Conservation (phyloP, 2,113 vertebrate species). For the Cynocephalus volans region DNA sequence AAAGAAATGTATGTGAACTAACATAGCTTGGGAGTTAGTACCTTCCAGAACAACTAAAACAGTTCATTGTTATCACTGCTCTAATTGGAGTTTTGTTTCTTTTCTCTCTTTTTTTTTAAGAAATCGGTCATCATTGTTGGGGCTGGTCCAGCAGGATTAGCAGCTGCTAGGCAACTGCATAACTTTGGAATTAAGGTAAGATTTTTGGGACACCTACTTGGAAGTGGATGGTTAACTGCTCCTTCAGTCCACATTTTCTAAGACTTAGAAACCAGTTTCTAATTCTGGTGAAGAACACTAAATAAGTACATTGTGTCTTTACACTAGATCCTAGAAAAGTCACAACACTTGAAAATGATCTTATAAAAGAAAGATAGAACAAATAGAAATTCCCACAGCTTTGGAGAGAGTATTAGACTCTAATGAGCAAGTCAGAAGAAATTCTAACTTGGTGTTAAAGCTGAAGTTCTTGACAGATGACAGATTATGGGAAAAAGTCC, state of each 20-base stretch:
- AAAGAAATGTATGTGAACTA: not conserved
- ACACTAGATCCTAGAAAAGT: not conserved
- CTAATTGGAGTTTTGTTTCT: constrained; percentile 41
- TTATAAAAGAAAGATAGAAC: constrained; percentile 34
- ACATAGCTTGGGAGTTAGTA: not conserved
- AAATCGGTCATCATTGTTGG: constrained; percentile 96
- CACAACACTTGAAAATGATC: not conserved
- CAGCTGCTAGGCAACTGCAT: constrained; percentile 96
- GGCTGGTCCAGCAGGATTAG: constrained; percentile 96
- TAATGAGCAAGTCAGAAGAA: not conserved
- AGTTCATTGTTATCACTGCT: not conserved
- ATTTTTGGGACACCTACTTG: not conserved
- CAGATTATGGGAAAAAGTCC: not conserved
- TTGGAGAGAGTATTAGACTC: not conserved
- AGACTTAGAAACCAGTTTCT: constrained; percentile 45
- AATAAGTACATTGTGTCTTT: not conserved
- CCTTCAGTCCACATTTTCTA: constrained; percentile 35
- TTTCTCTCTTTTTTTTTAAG: constrained; percentile 81
- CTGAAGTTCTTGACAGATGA: not conserved
- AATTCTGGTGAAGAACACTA: constrained; percentile 42
- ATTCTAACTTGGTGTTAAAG: not conserved
- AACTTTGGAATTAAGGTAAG: constrained; percentile 98
- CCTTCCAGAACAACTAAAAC: not conserved
- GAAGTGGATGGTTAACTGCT: constrained; percentile 36
- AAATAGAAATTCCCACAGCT: not conserved